Evolutionary conservation across 1,140 invertebrate species (phyloP), one percentile per base, ranked within the genome.

Genomic region (Drosophila auraria): DNA sequence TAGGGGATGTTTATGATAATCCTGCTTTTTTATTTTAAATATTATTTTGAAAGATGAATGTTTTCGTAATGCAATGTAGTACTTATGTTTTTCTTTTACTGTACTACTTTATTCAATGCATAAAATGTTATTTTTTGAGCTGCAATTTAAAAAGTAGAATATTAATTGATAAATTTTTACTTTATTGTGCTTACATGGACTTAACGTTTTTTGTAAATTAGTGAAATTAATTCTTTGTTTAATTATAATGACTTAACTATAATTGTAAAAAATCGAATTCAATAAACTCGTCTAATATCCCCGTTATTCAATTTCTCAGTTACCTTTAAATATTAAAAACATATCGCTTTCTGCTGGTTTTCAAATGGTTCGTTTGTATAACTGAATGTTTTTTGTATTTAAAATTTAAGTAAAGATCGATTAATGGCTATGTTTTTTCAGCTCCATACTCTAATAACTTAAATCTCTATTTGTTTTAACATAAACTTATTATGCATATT

Each of bases 1-100:
- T 56, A 56, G 20, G 54, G 54, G 54, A 40, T 56, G 54, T 38
- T 56, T 40, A 23, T 25, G 5, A 7, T 14, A 36, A 14, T 38
- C 17, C 53, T 15, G 17, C 9, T 38, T 38, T 36, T 38, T 23
- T 9, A 3, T 7, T 54, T 20, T 33, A 8, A 33, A 8, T 2
- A 8, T 33, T 20, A 12, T 20, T 20, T 38, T 15, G n/a, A 33
- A n/a, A 27, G 33, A 20, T 12, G 0, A 0, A 20, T 40, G 12
- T 36, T 54, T 20, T 36, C 17, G 11, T 9, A 23, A 23, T 36
- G 23, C 53, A 54, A 38, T 38, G 3, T 14, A 36, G 30, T 23
- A 54, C 9, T 38, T 38, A 15, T 15, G 20, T 38, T 38, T 38
- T 38, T 15, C 33, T 23, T 23, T 14, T 38, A 38, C 33, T 56